phyloP scores from a whole-genome alignment of 2,113 vertebrate species.

The Stigmatopora nigra region DNA sequence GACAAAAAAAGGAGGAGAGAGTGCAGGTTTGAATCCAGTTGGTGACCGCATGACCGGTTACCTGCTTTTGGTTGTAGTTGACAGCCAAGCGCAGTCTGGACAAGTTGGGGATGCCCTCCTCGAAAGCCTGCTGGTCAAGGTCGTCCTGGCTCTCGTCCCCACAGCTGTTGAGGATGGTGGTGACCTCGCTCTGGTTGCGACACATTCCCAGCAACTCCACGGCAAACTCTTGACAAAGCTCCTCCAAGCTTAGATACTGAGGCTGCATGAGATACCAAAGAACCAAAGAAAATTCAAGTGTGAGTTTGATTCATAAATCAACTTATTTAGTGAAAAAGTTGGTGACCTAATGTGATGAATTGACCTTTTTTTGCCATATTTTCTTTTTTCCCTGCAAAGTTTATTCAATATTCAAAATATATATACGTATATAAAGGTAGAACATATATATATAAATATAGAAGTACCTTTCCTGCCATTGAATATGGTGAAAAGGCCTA shows the following conservation, averaged over 20 bases:
- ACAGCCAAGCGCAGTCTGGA: constrained; percentile 79
- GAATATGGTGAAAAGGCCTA: no score
- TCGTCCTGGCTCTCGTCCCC: constrained; percentile 65
- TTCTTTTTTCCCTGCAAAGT: no score
- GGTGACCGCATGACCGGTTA: constrained; percentile 17
- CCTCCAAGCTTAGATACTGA: constrained; percentile 79
- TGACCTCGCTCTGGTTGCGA: constrained; percentile 85
- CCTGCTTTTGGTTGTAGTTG: constrained; percentile 85
- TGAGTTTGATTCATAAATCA: no score
- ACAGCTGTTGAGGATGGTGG: constrained; percentile 78
- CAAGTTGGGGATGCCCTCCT: constrained; percentile 84
- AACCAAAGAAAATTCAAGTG: no score
- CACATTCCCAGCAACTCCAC: constrained; percentile 89
- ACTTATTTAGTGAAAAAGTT: no score
- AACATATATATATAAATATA: no score
- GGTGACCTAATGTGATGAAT: no score
- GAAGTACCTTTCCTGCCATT: no score
- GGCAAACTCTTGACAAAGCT: constrained; percentile 80
- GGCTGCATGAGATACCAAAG: constrained; percentile 61
- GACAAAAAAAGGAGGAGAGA: neutral
- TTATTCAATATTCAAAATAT: no score
- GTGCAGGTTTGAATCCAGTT: neutral
- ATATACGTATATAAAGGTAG: no score
- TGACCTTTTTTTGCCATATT: no score
- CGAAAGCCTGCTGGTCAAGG: constrained; percentile 73